These are phyloP conservation scores for Cyanocitta stelleri DNA, from an alignment of 2,113 vertebrate species.

Conservation along the genomic window DNA sequence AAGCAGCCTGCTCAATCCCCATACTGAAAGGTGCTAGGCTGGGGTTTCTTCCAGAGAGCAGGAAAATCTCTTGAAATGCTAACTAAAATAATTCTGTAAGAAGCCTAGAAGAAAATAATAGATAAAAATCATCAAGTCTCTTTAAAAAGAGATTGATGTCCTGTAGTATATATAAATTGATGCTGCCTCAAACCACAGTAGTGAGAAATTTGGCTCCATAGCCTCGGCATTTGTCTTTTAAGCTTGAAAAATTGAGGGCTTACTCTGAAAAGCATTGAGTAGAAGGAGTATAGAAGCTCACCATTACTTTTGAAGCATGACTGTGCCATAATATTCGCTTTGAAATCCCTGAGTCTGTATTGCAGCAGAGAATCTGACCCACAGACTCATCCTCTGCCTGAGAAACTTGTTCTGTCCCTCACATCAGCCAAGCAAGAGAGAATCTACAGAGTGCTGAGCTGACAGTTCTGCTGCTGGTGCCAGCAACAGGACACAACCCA, in stretches of 20 bases:
- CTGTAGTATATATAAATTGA: neutral
- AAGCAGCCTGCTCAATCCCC: neutral
- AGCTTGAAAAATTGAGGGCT: neutral
- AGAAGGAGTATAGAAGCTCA: neutral
- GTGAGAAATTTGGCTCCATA: neutral
- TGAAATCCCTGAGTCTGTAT: neutral
- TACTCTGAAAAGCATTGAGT: neutral
- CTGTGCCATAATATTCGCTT: neutral
- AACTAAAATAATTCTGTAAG: neutral
- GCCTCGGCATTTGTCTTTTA: neutral
- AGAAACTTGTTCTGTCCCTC: neutral
- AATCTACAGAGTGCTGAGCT: neutral
- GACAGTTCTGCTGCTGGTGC: neutral
- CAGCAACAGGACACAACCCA: slow-evolving; percentile 40
- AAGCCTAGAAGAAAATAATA: neutral
- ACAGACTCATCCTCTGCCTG: neutral
- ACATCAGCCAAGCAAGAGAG: neutral
- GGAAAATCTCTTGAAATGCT: neutral
- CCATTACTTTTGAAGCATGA: neutral
- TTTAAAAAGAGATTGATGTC: neutral
- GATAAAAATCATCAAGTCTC: neutral
- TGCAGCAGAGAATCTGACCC: neutral
- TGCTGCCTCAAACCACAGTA: neutral
- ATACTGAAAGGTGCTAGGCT: neutral
- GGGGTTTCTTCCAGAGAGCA: neutral